Conservation (phyloP, 2,797 vertebrate genomes). For the Alfaro cultratus region DNA sequence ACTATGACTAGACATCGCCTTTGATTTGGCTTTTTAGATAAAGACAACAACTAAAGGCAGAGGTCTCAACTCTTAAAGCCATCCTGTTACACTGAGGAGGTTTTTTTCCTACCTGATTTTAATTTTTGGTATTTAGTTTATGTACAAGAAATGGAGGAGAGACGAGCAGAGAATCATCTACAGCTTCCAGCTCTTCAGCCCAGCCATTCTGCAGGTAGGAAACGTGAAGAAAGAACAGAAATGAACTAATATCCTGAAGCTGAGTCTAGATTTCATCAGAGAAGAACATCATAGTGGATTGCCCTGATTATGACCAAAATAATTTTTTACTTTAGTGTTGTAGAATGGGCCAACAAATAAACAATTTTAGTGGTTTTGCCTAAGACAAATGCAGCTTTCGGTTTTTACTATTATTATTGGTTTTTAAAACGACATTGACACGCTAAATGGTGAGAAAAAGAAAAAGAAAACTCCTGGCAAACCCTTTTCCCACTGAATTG, state of each 20-base stretch:
- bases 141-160: neutral
- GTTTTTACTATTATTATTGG: neutral
- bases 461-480: neutral
- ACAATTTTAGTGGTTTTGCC: neutral
- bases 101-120: neutral
- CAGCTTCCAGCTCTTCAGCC: neutral
- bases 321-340: neutral
- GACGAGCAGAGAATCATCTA: neutral
- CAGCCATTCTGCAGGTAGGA: neutral
- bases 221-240: neutral
- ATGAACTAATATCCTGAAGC: neutral
- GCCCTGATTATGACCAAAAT: neutral
- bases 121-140: neutral
- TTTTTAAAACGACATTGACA: neutral
- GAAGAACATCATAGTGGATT: neutral
- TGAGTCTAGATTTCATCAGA: neutral
- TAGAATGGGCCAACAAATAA: neutral
- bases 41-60: neutral
- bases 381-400: neutral
- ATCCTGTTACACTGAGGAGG: neutral
- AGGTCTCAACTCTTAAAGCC: neutral
- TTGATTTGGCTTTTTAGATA: neutral
- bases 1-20: neutral
- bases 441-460: neutral
- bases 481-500: neutral